Evolutionary conservation across 2,113 vertebrate genomes (phyloP).

Genomic region (Kryptolebias marmoratus): DNA sequence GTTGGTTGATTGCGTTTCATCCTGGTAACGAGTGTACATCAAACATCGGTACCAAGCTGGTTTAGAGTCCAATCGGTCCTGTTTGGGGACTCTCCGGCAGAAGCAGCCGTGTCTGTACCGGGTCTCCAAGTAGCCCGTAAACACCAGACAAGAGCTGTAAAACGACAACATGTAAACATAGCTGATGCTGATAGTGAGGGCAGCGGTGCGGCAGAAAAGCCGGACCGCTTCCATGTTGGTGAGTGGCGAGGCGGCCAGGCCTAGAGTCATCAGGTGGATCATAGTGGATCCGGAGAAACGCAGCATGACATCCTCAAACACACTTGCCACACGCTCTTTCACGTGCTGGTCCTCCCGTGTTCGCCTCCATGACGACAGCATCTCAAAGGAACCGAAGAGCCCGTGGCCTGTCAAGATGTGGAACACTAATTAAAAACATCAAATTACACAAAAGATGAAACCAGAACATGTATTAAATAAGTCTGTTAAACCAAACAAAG

Average conservation of each 20-base stretch:
- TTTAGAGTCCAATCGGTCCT: conserved; percentile 91
- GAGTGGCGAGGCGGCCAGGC: conserved; percentile 97
- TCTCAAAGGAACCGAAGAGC: conserved; percentile 97
- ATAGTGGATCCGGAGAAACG: conserved; percentile 96
- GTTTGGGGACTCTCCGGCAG: conserved; percentile 95
- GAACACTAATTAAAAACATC: background rate
- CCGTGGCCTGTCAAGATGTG: conserved; percentile 87
- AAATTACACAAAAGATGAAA: background rate
- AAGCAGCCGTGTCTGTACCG: conserved; percentile 98
- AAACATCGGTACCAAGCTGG: conserved; percentile 97
- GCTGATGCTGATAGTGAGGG: conserved; percentile 93
- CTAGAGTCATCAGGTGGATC: conserved; percentile 97
- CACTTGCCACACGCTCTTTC: conserved; percentile 95
- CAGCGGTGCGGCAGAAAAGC: conserved; percentile 96
- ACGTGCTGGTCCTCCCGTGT: conserved; percentile 98
- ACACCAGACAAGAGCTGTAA: conserved; percentile 97
- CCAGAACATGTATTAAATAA: background rate
- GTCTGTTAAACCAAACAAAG: no score
- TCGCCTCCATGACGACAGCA: conserved; percentile 97
- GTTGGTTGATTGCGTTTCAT: conserved; percentile 76
- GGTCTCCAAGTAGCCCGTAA: conserved; percentile 98
- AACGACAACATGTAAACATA: conserved; percentile 98
- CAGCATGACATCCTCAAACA: conserved; percentile 97
- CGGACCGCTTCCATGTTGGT: conserved; percentile 99
- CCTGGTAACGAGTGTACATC: conserved; percentile 94